Base-by-base conservation (phyloP, 92 coral and sea anemone genomes). In the Bergia puertoricense region DNA sequence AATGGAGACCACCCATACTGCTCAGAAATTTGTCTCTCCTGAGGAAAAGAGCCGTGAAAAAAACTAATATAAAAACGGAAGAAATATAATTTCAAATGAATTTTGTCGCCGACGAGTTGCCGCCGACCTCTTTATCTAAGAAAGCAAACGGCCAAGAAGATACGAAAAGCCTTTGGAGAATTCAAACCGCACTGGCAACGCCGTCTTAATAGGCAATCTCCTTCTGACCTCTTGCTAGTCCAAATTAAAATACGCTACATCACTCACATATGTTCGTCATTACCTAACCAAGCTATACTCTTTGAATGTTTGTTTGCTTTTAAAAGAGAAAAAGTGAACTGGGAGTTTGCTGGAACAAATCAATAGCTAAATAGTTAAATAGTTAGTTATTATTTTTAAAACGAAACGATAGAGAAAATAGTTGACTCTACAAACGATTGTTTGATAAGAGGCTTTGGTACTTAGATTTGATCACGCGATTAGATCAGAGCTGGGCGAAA, bases 141-240 rank as follows among this genome's bases (percentile, higher is more conserved):
- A 45, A n/a, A 67, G 77, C 86, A 82, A 82, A 68, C 15, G 86
- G 51, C 15, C 30, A n/a, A 38, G 40, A 81, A 65, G 50, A 44
- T 42, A 42, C 76, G 86, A 82, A 72, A 71, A 72, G 43, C 23
- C 45, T 84, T 46, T 71, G 78, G 78, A 84, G 77, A 84, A 84
- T 84, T 84, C 48, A 84, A 82, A 84, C 77, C 87, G 23, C 86
- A 84, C 37, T 84, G 44, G 10, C 78, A 72, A 84, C 15, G 23
- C n/a, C 65, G 36, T 36, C 65, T 79, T 37, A 44, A 51, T 16
- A 54, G 68, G 83, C 43, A 8, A 65, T 20, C 22, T 48, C 50
- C 46, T 80, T 36, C n/a, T 80, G 85, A 80, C 85, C 85, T 80
- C 85, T 59, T 39, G 62, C 10, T 45, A 3, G 78, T 9, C 15